Evolutionary conservation across 2,888 invertebrate species (phyloP), one percentile per base, ranked within the genome.

Genomic region (Nephrotoma guestfalica): DNA sequence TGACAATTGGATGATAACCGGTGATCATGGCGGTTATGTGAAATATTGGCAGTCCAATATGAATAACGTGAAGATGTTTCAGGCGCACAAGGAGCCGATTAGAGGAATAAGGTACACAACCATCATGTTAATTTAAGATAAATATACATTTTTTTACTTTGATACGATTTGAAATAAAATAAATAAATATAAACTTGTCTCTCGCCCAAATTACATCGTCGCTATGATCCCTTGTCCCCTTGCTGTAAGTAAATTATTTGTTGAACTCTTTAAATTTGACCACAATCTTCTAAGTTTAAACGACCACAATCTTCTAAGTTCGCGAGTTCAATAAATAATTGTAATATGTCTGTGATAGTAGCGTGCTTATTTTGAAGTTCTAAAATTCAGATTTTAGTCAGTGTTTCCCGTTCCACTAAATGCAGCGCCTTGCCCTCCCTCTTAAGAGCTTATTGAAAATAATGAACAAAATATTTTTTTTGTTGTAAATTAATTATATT

Each of bases 21-120:
- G 98, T 40, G 99, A 99, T 92, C 99, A 99, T 91, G 96, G 96
- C 86, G 99, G 99, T 87, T 99, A 97, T 91, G 98, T 99, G 88
- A 99, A 99, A 91, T 99, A 99, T 93, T 99, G 99, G 99, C 99
- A 99, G 93, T 98, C 98, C 89, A 99, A 99, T 93, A 99, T 99
- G 99, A 99, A 99, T 93, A 99, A 99, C 93, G 99, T 99, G 87
- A 99, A 99, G 94, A 99, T 99, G 98, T 99, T 98, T 93, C 99
- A 99, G 93, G 99, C 99, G 87, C 99, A 99, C 92, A 99, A 99
- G 94, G 99, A 99, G 94, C 97, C 99, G 88, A 96, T 99, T 89
- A 95, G 99, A 92, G 99, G 99, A 93, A 96, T 99, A 94, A 97
- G 97, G 97, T 97, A 95, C 93, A 93, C 90, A 90, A 89, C 89